Evolutionary conservation across 1,140 invertebrate genomes (phyloP), one percentile per base, ranked within the genome.

Genomic region (Grapholita molesta): DNA sequence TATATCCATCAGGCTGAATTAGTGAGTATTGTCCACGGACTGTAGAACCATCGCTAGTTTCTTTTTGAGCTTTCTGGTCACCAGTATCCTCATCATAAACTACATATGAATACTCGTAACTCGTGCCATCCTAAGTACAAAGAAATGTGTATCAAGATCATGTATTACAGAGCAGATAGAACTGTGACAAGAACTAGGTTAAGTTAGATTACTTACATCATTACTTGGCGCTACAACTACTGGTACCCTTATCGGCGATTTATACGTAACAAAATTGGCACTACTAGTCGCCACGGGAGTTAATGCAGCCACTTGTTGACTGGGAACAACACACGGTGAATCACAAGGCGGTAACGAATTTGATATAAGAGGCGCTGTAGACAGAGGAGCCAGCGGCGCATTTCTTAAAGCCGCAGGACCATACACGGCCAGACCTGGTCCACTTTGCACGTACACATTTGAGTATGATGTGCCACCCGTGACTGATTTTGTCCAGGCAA

Each of bases 1-100:
- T 85, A 70, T 93, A 94, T 15, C 95, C 95, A 84, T 96, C 94
- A 9, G 94, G 92, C 80, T 95, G 94, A 67, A 94, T 80, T 23
- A 95, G 85, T 53, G 93, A 93, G 77, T 95, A 95, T 30, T 90
- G 84, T 53, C 94, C 94, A 66, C 93, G 89, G 15, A 95, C 94
- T 33, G 92, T 86, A 71, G 94, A 93, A 33, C 94, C 94, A 76
- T 94, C 92, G 55, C 94, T 93, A n/a, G 85, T 73, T 84, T 95
- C 94, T 61, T 91, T 86, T 75, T 94, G 94, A 61, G 92, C 91
- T 79, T 95, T 95, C 42, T 93, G 92, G 71, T 95, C 94, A 4
- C 94, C 93, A 67, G 92, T 94, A 55, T 86, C 82, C 38, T 92
- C 86, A 71, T 94, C 93, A 70, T 92, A 91, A 5, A 94, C 93